These are phyloP conservation scores for Caenorhabditis parvicauda DNA, from an alignment of 2,888 invertebrate species.

Conservation along the genomic window DNA sequence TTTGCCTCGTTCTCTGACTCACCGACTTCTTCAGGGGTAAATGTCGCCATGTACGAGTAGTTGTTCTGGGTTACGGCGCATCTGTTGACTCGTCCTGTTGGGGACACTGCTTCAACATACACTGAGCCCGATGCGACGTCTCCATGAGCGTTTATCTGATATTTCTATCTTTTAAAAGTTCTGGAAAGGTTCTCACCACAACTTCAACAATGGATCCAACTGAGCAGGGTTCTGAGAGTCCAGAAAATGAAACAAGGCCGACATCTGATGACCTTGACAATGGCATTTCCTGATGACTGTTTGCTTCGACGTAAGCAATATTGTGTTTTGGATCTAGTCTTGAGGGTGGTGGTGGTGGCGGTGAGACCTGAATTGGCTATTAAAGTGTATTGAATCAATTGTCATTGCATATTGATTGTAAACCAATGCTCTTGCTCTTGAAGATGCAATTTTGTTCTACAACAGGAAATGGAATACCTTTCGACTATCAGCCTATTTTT, in stretches of 20 bases:
- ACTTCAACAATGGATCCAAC: slow-evolving; percentile 92
- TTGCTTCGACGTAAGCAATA: slow-evolving; percentile 31
- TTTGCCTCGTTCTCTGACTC: no score
- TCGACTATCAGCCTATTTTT: no score
- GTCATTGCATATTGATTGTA: no score
- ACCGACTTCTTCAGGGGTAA: slow-evolving; percentile 94
- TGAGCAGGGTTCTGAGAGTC: slow-evolving; percentile 86
- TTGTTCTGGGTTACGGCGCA: slow-evolving; percentile 73
- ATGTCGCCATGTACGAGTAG: slow-evolving; percentile 88
- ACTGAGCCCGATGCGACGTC: slow-evolving; percentile 76
- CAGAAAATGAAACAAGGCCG: slow-evolving; percentile 69
- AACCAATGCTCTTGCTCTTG: no score
- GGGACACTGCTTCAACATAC: slow-evolving; percentile 86
- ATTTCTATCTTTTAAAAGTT: neutral
- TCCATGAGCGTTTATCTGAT: slow-evolving; percentile 69
- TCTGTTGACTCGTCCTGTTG: slow-evolving; percentile 78
- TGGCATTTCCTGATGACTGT: slow-evolving; percentile 34
- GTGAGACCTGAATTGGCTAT: slow-evolving; percentile 8
- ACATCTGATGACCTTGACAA: slow-evolving; percentile 29
- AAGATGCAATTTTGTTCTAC: no score
- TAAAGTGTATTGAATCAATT: no score
- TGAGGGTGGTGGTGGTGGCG: slow-evolving; percentile 20
- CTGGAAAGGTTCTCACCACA: slow-evolving; percentile 68
- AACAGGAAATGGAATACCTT: no score
- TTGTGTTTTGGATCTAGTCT: slow-evolving; percentile 3